phyloP scores from a whole-genome alignment of 2,888 invertebrate species.

The Sinodicranocentrus sp. region DNA sequence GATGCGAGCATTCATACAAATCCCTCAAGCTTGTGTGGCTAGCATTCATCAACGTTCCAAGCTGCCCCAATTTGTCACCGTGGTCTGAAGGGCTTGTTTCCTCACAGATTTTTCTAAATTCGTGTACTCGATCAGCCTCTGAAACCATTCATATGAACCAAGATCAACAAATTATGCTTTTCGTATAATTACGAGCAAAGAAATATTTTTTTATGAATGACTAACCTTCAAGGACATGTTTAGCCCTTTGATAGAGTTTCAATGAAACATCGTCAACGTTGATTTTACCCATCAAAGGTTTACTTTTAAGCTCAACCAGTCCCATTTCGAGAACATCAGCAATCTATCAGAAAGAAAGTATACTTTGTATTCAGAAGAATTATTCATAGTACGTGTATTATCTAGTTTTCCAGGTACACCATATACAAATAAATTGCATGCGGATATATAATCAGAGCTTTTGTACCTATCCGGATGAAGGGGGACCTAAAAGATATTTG shows the following conservation, averaged over 20 bases:
- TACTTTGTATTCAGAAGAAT: neutral
- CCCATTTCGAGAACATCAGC: constrained; percentile 65
- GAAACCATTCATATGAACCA: too few species aligned
- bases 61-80: constrained; percentile 79
- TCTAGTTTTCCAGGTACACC: too few species aligned
- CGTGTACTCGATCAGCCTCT: constrained; percentile 92
- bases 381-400: too few species aligned
- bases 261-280: constrained; percentile 79
- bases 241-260: constrained; percentile 90
- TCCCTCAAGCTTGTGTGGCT: constrained; percentile 92
- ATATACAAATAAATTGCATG: too few species aligned
- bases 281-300: constrained; percentile 70
- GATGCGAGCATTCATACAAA: constrained; percentile 96
- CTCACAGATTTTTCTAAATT: constrained; percentile 85
- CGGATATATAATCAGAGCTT: too few species aligned
- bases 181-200: too few species aligned
- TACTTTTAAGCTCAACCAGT: constrained; percentile 54
- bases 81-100: neutral
- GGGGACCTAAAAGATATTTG: too few species aligned
- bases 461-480: too few species aligned
- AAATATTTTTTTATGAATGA: too few species aligned
- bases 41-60: constrained; percentile 91
- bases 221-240: constrained; percentile 91
- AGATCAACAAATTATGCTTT: too few species aligned
- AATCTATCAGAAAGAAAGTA: constrained; percentile 63